Evolutionary conservation across 2,888 invertebrate genomes (phyloP).

Genomic region (Ariolimax columbianus): DNA sequence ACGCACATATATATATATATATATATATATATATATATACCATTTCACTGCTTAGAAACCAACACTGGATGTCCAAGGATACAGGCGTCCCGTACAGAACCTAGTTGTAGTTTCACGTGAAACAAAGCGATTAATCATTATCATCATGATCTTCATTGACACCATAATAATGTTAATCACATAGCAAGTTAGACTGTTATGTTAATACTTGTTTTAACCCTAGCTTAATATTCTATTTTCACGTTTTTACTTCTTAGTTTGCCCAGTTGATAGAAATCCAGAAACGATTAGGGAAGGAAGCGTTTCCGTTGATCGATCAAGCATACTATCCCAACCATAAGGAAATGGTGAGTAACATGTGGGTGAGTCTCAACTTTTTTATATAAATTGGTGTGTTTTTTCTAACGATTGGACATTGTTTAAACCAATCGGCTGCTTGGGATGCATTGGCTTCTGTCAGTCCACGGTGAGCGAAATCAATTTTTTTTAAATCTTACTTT

Average conservation of each 20-base stretch:
- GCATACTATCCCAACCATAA: slow-evolving; percentile 96
- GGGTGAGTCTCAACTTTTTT: slow-evolving; percentile 67
- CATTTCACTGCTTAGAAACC: too few relatives aligned
- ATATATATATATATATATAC: too few relatives aligned
- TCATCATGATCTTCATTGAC: too few relatives aligned
- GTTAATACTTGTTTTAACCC: too few relatives aligned
- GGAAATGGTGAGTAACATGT: slow-evolving; percentile 92
- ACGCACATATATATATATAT: slow-evolving; percentile 5
- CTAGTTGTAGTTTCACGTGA: too few relatives aligned
- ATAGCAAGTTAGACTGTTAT: too few relatives aligned
- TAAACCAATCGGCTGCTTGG: slow-evolving; percentile 26
- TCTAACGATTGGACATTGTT: slow-evolving; percentile 10
- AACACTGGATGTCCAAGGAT: too few relatives aligned
- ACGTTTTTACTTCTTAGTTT: slow-evolving; percentile 81
- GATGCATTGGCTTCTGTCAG: slow-evolving; percentile 40
- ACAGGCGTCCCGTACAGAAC: too few relatives aligned
- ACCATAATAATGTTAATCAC: too few relatives aligned
- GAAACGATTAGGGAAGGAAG: slow-evolving; percentile 92
- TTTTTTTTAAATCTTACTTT: background rate
- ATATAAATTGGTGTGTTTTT: background rate
- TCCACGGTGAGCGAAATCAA: slow-evolving; percentile 20
- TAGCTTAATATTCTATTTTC: background rate
- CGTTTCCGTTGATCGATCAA: slow-evolving; percentile 97
- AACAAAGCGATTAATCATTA: too few relatives aligned
- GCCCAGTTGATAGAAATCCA: slow-evolving; percentile 95